Percentiles rank a stretch among this genome's conserved stretches.
Conservation (phyloP, 2,888 invertebrate genomes). For the Leptinotarsa rubiginosa region DNA sequence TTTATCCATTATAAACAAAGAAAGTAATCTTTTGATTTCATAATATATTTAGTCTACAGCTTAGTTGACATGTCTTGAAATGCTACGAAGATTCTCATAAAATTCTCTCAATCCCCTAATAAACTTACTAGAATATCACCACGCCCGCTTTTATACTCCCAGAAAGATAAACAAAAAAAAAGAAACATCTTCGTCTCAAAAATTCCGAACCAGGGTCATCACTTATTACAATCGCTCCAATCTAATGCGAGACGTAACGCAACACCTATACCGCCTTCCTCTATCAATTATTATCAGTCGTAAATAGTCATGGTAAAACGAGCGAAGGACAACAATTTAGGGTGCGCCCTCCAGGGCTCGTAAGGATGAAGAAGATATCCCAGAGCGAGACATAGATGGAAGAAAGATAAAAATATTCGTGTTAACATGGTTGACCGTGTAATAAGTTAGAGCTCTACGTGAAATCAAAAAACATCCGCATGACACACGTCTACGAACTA, state of each 20-base stretch:
- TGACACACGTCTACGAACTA: no score
- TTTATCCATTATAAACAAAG: no score
- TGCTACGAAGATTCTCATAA: no score
- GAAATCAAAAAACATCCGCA: no score
- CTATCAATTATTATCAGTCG: background rate
- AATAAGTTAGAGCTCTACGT: no score
- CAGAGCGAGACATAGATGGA: slow-evolving; percentile 37
- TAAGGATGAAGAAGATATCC: slow-evolving; percentile 24
- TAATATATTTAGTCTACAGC: no score
- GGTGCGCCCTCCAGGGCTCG: slow-evolving; percentile 30
- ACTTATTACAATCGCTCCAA: slow-evolving; percentile 2
- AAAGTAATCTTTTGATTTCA: no score
- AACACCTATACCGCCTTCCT: slow-evolving; percentile 2
- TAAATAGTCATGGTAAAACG: slow-evolving; percentile 6
- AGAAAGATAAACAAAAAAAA: background rate
- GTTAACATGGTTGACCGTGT: slow-evolving; percentile 11
- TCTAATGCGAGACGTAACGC: slow-evolving; percentile 6
- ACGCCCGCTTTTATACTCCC: background rate
- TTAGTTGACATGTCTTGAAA: no score
- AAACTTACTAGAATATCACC: no score
- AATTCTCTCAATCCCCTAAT: no score
- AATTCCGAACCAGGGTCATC: background rate
- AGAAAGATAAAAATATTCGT: slow-evolving; percentile 48
- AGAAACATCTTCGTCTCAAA: background rate
- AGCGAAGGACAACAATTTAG: slow-evolving; percentile 19